phyloP scores from a whole-genome alignment of 2,888 invertebrate species.

The Auanema freiburgensis region DNA sequence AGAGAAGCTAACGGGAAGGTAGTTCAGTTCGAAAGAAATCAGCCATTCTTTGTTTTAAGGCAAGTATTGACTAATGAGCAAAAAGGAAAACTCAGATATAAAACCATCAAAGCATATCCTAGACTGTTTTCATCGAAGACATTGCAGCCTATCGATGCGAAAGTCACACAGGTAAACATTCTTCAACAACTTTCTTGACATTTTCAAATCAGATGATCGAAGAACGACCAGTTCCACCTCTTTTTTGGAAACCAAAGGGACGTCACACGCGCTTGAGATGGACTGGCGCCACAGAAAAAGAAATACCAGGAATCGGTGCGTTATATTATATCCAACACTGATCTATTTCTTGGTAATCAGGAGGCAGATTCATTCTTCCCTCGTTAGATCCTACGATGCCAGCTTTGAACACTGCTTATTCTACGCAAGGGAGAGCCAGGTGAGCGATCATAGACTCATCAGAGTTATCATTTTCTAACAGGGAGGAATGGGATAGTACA shows the following conservation, averaged over 20 bases:
- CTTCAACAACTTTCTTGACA: background rate
- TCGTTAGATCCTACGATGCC: constrained; percentile 56
- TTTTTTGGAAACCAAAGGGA: constrained; percentile 52
- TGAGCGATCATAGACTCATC: constrained; percentile 8
- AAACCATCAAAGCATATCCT: constrained; percentile 37
- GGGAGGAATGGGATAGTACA: constrained; percentile 58
- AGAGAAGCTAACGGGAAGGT: constrained; percentile 36
- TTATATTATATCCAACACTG: background rate
- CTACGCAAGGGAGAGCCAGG: constrained; percentile 54
- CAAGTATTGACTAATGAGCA: constrained; percentile 41
- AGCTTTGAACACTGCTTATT: constrained; percentile 51
- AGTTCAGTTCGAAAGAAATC: no score
- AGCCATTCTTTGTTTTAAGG: constrained; percentile 7
- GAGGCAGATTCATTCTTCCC: constrained; percentile 49
- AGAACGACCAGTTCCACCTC: constrained; percentile 51
- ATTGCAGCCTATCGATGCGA: constrained; percentile 39
- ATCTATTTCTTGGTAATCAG: constrained; percentile 17
- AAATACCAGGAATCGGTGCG: constrained; percentile 47
- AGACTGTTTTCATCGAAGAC: constrained; percentile 39
- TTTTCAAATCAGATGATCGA: constrained; percentile 39
- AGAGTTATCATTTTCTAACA: background rate
- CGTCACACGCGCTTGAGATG: constrained; percentile 53
- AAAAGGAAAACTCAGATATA: constrained; percentile 30
- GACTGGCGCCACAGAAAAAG: constrained; percentile 57
- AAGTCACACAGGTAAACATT: constrained; percentile 28